phyloP scores from a whole-genome alignment of 2,888 invertebrate species.

The Cloeon dipterum region DNA sequence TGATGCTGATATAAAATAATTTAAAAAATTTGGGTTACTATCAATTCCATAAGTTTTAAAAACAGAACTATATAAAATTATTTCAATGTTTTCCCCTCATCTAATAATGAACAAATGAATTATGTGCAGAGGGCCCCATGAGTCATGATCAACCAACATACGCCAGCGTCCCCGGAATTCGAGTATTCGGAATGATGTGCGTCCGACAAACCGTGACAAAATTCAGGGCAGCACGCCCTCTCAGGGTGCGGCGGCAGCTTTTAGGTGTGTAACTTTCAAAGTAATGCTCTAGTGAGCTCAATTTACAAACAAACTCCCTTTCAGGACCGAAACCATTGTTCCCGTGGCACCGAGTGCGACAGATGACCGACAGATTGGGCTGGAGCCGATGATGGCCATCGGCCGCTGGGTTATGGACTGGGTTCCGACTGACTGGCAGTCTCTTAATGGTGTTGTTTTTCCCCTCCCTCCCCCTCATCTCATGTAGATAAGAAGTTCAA shows the following conservation, averaged over 20 bases:
- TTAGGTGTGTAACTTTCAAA: background rate
- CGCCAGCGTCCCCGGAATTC: slow-evolving; percentile 78
- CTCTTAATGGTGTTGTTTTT: no score
- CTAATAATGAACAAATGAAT: slow-evolving; percentile 8
- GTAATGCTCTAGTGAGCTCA: background rate
- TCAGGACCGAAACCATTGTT: slow-evolving; percentile 30
- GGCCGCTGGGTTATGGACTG: no score
- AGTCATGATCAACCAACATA: slow-evolving; percentile 85
- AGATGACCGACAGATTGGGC: slow-evolving; percentile 13
- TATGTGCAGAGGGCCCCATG: slow-evolving; percentile 64
- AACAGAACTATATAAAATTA: no score
- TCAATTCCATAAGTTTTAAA: no score
- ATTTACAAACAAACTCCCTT: background rate
- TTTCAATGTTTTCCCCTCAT: slow-evolving; percentile 2
- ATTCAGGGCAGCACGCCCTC: slow-evolving; percentile 2
- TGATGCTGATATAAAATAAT: no score
- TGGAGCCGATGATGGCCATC: slow-evolving; percentile 8
- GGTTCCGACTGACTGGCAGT: no score
- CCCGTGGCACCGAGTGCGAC: slow-evolving; percentile 55
- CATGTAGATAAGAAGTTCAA: no score
- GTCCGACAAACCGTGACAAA: slow-evolving; percentile 18
- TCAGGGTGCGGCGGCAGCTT: background rate
- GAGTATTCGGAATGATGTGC: slow-evolving; percentile 89
- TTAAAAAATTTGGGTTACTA: no score
- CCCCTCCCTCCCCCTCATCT: no score